Conservation (phyloP, 2,113 vertebrate species). For the Aepyceros melampus region DNA sequence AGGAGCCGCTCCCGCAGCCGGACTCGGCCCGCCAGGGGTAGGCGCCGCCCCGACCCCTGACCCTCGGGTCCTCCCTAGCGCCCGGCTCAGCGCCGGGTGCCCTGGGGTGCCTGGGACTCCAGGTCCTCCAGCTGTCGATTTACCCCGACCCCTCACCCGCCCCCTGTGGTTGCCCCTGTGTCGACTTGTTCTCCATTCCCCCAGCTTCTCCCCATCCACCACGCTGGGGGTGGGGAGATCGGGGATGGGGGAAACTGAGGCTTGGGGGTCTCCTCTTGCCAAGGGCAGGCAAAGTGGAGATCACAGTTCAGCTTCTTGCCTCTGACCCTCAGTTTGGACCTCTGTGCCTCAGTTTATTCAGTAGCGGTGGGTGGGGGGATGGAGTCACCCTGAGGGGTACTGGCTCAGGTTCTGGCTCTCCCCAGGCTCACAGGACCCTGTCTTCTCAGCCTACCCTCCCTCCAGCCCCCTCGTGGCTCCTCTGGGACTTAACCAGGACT, state of each 20-base stretch:
- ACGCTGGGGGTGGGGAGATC: background rate
- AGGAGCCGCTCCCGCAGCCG: conserved; percentile 95
- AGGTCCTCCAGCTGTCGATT: background rate
- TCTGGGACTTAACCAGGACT: background rate
- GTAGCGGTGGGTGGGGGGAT: background rate
- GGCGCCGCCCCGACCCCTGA: conserved; percentile 79
- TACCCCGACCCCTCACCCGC: background rate
- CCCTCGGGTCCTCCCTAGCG: background rate
- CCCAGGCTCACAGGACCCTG: background rate
- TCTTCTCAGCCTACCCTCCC: background rate
- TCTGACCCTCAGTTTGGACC: background rate
- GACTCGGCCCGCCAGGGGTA: conserved; percentile 88
- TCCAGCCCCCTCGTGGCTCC: background rate
- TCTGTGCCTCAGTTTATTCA: background rate
- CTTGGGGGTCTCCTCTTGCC: background rate
- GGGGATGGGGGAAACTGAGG: background rate
- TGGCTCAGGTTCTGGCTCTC: background rate
- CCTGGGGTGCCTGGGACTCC: background rate
- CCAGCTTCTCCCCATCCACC: background rate
- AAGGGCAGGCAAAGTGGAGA: background rate
- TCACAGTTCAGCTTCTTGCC: background rate
- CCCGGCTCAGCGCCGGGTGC: background rate
- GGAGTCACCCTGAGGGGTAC: background rate
- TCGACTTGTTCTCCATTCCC: background rate
- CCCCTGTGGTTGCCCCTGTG: background rate